A percentile compares a stretch with the other conserved stretches of the same genome.
These are phyloP conservation scores for Malaclemys terrapin DNA, from an alignment of 2,113 vertebrate genomes.

Conservation along the genomic window DNA sequence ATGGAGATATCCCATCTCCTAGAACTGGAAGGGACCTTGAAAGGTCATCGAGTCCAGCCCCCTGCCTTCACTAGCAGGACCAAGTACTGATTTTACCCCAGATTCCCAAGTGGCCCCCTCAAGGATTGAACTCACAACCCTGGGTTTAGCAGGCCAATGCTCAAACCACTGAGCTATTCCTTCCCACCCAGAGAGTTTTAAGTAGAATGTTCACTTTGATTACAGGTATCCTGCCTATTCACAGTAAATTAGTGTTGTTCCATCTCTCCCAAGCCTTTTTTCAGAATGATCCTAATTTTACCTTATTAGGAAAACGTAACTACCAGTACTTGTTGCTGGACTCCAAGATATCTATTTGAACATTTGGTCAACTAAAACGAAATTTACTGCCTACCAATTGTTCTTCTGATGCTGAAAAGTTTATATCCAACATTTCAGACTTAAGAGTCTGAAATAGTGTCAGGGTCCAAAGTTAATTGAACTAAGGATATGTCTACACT, in stretches of 20 bases:
- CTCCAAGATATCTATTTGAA: neutral
- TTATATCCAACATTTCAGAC: neutral
- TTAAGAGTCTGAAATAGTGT: too few relatives aligned
- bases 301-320: neutral
- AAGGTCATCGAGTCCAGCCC: too few relatives aligned
- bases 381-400: neutral
- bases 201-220: neutral
- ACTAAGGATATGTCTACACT: neutral
- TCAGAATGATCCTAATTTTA: neutral
- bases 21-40: too few relatives aligned
- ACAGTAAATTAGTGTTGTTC: neutral
- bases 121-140: too few relatives aligned
- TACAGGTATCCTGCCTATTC: neutral
- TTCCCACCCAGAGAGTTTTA: neutral
- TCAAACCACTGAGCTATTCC: too few relatives aligned
- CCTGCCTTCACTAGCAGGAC: too few relatives aligned
- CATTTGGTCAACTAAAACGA: neutral
- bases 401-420: neutral
- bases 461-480: too few relatives aligned
- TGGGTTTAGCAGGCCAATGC: too few relatives aligned
- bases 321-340: slow-evolving; percentile 5
- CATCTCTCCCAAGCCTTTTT: neutral
- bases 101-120: too few relatives aligned
- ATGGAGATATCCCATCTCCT: too few relatives aligned
- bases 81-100: too few relatives aligned